Evolutionary conservation across 1,140 invertebrate genomes (phyloP), one percentile per base, ranked within the genome.

Genomic region (Glomeris maerens): DNA sequence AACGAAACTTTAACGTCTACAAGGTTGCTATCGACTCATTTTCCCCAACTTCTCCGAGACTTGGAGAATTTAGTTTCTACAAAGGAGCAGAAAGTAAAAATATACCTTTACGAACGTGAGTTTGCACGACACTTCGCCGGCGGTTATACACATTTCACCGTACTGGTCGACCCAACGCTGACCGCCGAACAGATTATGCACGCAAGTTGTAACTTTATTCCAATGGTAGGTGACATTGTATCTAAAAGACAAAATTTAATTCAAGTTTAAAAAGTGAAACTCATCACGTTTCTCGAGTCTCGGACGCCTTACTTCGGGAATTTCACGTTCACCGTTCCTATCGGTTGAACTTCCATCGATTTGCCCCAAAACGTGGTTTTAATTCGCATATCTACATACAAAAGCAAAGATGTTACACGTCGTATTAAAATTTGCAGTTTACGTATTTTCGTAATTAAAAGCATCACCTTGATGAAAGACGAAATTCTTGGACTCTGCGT

Each of bases 341-440:
- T 75, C 0, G 86, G 85, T 61, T 86, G 81, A 63, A 89, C 83
- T 69, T 89, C 84, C 74, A 91, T 84, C 27, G 83, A 87, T 68
- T 87, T 89, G 49, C 85, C 85, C 84, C 85, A 90, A 70, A 91
- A 91, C 66, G 85, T 86, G 23, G 84, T 83, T 67, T 85, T 86
- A 53, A 87, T 83, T 55, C 81, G 69, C 2, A 79, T 76, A 61
- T 83, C 80, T 68, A 61, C 38, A 71, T 62, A 2, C 60, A 63
- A 28, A 63, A 68, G 50, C 63, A 64, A 50, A 69, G 64, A 41
- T 44, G 41, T 52, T 61, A 66, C n/a, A n/a, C n/a, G n/a, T n/a
- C n/a, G n/a, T n/a, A n/a, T n/a, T n/a, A n/a, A n/a, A 21, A 54
- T 41, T 47, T 58, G 49, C 23, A 55, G 10, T 1, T 47, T 27